These are phyloP conservation scores for Echiichthys vipera DNA, from an alignment of 2,797 vertebrate genomes.

Conservation along the genomic window DNA sequence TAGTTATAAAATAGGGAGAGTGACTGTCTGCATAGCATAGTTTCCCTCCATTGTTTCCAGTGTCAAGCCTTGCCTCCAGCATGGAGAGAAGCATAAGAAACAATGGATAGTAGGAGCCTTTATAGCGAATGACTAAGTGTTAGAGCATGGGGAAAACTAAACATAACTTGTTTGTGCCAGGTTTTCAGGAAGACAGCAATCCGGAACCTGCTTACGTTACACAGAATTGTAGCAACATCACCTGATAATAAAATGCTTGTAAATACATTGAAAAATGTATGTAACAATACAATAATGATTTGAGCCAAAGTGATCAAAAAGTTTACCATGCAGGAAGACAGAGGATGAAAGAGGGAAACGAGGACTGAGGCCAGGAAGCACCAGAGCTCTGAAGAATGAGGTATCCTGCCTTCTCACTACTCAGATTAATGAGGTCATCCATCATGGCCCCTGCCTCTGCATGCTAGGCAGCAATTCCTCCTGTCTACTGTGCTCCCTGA, in stretches of 20 bases:
- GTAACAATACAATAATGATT: background rate
- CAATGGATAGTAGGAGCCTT: conserved; percentile 59
- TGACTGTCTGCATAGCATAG: conserved; percentile 41
- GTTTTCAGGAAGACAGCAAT: conserved; percentile 9
- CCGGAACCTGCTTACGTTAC: background rate
- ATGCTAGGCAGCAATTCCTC: conserved; percentile 19
- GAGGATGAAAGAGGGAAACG: conserved; percentile 25
- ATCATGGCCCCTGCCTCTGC: conserved; percentile 41
- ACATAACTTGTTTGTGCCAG: conserved; percentile 24
- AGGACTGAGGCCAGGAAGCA: conserved; percentile 61
- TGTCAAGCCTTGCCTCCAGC: conserved; percentile 39
- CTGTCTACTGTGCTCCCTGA: conserved; percentile 35
- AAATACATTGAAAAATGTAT: background rate
- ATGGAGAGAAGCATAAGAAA: conserved; percentile 44
- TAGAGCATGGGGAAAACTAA: conserved; percentile 37
- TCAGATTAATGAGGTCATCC: conserved; percentile 72
- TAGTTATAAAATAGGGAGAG: conserved; percentile 27
- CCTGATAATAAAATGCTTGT: background rate
- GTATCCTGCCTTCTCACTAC: conserved; percentile 49
- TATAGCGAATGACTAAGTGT: conserved; percentile 54
- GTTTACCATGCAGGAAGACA: conserved; percentile 19
- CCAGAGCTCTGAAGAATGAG: conserved; percentile 52
- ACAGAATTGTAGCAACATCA: background rate
- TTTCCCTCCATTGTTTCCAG: conserved; percentile 74
- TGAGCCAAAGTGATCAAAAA: background rate